Evolutionary conservation across 2,888 invertebrate species (phyloP).

Genomic region (Tiliacea citrago): DNA sequence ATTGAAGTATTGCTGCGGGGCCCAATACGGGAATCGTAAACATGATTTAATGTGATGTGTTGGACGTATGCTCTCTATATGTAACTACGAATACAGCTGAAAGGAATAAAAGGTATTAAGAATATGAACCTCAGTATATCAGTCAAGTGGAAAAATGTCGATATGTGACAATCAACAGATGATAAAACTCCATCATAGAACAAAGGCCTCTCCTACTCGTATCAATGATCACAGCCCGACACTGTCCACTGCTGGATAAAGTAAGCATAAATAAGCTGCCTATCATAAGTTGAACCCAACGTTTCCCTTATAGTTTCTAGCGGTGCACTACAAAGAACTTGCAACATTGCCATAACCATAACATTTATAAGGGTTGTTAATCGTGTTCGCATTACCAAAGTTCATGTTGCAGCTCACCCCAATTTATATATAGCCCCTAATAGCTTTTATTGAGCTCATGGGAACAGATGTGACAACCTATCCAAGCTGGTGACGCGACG

Average conservation of each 20-base stretch:
- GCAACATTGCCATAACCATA: constrained; percentile 8
- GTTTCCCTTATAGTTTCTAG: not conserved
- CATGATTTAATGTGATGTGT: constrained; percentile 50
- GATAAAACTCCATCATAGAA: constrained; percentile 31
- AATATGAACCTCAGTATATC: constrained; percentile 21
- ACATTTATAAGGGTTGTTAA: constrained; percentile 19
- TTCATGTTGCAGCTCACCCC: constrained; percentile 27
- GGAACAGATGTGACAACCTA: constrained; percentile 24
- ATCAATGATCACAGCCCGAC: constrained; percentile 29
- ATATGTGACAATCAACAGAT: constrained; percentile 27
- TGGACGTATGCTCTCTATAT: constrained; percentile 25
- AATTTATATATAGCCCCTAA: constrained; percentile 20
- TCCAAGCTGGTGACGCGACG: constrained; percentile 5
- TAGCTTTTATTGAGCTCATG: constrained; percentile 25
- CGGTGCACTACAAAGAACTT: constrained; percentile 8
- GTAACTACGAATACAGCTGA: constrained; percentile 28
- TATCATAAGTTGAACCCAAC: not conserved
- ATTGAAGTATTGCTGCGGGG: constrained; percentile 30
- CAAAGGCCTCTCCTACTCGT: not conserved
- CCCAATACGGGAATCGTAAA: constrained; percentile 60
- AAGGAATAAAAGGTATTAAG: constrained; percentile 32
- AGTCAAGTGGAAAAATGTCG: too few species aligned
- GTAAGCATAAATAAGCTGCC: too few species aligned
- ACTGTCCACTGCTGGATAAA: constrained; percentile 1
- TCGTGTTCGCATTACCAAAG: constrained; percentile 19